Conservation (phyloP, 2,113 vertebrate genomes). For the Sinocyclocheilus grahami region DNA sequence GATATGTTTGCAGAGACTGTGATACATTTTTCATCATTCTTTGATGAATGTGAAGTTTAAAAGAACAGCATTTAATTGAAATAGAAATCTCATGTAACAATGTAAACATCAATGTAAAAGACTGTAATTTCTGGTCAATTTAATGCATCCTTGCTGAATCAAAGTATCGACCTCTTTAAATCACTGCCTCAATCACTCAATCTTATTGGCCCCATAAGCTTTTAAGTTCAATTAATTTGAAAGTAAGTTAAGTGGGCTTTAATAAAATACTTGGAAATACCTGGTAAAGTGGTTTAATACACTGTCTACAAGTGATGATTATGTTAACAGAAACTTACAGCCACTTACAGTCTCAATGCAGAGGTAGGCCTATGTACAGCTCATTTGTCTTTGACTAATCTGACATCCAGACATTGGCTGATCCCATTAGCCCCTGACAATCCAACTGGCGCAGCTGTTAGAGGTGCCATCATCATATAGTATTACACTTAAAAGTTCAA, state of each 20-base stretch:
- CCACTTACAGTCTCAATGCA: conserved; percentile 3
- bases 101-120: neutral
- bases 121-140: neutral
- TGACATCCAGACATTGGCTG: conserved; percentile 20
- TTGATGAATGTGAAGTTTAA: too few relatives aligned
- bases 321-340: conserved; percentile 1
- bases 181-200: too few relatives aligned
- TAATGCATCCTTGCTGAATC: too few relatives aligned
- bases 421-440: conserved; percentile 22
- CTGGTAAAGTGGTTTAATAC: neutral
- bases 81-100: too few relatives aligned
- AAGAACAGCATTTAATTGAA: too few relatives aligned
- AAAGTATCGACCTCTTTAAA: too few relatives aligned
- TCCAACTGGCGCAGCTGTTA: conserved; percentile 20
- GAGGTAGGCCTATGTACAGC: neutral
- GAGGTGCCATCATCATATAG: conserved; percentile 30
- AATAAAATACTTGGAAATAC: neutral
- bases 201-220: too few relatives aligned
- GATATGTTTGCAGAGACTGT: neutral
- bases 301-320: neutral
- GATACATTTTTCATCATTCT: too few relatives aligned
- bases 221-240: too few relatives aligned
- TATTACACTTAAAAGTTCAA: conserved; percentile 18
- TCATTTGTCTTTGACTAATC: conserved; percentile 24
- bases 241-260: neutral